These are phyloP conservation scores for Trichacis sp. DNA, from an alignment of 2,888 invertebrate genomes.

Conservation along the genomic window DNA sequence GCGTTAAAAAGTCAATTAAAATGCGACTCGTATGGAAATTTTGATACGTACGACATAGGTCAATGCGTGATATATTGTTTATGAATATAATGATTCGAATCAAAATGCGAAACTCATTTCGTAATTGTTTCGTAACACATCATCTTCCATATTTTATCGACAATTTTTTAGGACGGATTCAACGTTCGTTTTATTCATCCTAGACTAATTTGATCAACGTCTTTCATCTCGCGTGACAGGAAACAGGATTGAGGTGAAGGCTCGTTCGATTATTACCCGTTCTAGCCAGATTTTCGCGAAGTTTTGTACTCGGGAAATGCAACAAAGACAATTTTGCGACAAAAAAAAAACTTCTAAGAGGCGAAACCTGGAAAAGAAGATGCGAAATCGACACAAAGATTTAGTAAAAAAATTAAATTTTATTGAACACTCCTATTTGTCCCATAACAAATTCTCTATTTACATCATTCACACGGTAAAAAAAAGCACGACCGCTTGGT, in stretches of 20 bases:
- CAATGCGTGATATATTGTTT: no score
- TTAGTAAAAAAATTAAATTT: conserved; percentile 50
- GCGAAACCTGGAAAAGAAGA: conserved; percentile 10
- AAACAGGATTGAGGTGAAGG: not conserved
- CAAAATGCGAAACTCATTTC: not conserved
- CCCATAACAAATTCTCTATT: conserved; percentile 55
- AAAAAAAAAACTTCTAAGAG: no score
- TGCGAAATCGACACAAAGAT: conserved; percentile 14
- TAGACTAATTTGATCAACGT: no score
- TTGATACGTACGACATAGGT: no score
- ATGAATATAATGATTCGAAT: no score
- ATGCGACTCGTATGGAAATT: no score
- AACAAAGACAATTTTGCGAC: not conserved
- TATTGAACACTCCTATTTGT: conserved; percentile 52
- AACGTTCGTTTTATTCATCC: no score
- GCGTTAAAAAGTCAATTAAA: not conserved
- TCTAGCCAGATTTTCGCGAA: not conserved
- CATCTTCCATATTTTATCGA: no score
- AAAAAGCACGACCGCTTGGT: conserved; percentile 13
- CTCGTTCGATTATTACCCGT: not conserved
- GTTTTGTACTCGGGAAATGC: not conserved
- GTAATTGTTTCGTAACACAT: no score
- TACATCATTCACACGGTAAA: conserved; percentile 57
- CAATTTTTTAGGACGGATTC: no score
- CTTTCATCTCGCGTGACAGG: no score